These are phyloP conservation scores for Aselliscus stoliczkanus DNA, from an alignment of 2,797 vertebrate species.

Conservation along the genomic window DNA sequence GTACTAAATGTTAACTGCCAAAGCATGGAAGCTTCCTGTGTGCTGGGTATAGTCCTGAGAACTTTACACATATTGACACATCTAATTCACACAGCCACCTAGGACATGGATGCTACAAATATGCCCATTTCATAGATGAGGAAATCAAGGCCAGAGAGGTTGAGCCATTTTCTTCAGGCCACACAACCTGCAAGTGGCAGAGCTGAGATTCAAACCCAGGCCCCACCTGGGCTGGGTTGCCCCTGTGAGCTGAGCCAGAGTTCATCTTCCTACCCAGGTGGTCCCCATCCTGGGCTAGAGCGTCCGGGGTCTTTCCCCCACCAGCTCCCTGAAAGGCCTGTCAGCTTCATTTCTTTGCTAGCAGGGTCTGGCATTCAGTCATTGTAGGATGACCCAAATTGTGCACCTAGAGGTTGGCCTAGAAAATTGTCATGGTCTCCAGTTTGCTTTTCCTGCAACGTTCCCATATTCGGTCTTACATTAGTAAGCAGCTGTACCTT, in stretches of 20 bases:
- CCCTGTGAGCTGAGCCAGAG: not conserved
- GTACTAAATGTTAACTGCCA: not conserved
- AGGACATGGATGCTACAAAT: not conserved
- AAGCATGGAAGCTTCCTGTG: not conserved
- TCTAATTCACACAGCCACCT: not conserved
- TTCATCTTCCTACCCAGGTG: not conserved
- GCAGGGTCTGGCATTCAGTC: not conserved
- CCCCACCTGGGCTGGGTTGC: not conserved
- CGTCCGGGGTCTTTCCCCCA: not conserved
- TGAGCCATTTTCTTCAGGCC: not conserved
- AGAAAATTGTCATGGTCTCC: not conserved
- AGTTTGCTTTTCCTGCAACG: not conserved
- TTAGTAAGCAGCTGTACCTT: not conserved
- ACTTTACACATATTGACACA: not conserved
- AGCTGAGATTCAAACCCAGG: not conserved
- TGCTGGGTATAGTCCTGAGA: not conserved
- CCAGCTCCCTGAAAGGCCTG: not conserved
- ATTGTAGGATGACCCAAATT: not conserved
- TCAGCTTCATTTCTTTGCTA: not conserved
- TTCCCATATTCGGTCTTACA: not conserved
- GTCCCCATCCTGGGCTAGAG: not conserved
- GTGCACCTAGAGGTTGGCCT: not conserved
- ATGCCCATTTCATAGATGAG: not conserved
- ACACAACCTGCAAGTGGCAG: not conserved
- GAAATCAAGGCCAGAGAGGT: not conserved